Evolutionary conservation across 1,140 invertebrate genomes (phyloP), one percentile per base, ranked within the genome.

Genomic region (Drosophila guanche): DNA sequence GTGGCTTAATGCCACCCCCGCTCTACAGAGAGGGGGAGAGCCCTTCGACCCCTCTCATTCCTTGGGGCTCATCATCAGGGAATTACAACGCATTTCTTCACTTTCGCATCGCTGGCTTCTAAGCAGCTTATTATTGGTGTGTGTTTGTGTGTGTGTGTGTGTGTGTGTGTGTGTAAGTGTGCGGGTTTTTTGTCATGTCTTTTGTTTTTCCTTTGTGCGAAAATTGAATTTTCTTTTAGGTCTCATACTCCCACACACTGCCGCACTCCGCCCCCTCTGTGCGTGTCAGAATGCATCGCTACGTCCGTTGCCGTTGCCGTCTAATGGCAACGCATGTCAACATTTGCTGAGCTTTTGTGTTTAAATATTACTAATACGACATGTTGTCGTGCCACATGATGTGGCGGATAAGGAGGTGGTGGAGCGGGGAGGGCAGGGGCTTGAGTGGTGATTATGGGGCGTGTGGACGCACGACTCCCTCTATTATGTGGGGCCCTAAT

Each of bases 321-420:
- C 78, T 88, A 79, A 86, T 83, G 78, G 83, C 83, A 73, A 86
- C 78, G 78, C 83, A 88, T 86, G 83, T 86, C 83, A 86, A 88
- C 83, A 75, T 86, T 86, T 88, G 74, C 74, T 72, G 66, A 83
- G 83, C 84, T 83, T 88, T 88, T 89, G 83, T 88, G 84, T 86
- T 86, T 86, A 86, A 88, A 86, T 86, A 86, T 86, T 86, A 86
- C 81, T 88, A 88, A 86, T 86, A 86, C 81, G 81, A 86, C 83
- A 86, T 86, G 83, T 86, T 81, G 81, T 68, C 66, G 62, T 86
- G 68, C 65, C 72, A 80, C 69, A 74, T 74, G 70, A 74, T 23
- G 52, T 55, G 25, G 52, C 2, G 14, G 7, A 42, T 33, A 41
- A 20, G 22, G 16, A 4, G 27, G 41, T 45, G 23, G 16, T n/a